Percentiles rank a stretch among this genome's conserved stretches.
Conservation (phyloP, 2,797 vertebrate genomes). For the Fundulus diaphanus region DNA sequence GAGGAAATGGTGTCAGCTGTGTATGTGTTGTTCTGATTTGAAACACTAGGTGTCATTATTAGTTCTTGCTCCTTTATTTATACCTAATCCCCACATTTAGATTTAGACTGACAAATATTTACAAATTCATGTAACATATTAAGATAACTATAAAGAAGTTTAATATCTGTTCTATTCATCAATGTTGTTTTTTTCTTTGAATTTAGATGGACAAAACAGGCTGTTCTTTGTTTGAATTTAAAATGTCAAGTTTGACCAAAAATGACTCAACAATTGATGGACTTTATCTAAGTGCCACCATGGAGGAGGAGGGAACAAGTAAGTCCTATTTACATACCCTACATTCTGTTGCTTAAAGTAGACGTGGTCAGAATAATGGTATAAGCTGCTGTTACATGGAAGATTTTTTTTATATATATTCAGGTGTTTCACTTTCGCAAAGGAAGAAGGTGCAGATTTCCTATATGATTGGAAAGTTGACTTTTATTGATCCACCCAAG, state of each 20-base stretch:
- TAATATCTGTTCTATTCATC: background rate
- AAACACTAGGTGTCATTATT: no score
- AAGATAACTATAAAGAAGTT: no score
- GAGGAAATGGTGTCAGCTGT: no score
- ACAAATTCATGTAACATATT: no score
- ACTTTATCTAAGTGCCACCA: constrained; percentile 22
- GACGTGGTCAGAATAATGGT: rapidly evolving
- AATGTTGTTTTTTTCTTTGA: background rate
- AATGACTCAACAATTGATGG: background rate
- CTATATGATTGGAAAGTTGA: constrained; percentile 47
- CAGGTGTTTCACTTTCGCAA: constrained; percentile 37
- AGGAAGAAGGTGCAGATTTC: background rate
- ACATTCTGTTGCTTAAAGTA: background rate
- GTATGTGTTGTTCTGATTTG: no score
- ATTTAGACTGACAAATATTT: no score
- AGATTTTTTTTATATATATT: background rate
- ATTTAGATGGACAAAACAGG: constrained; percentile 18
- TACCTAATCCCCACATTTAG: no score
- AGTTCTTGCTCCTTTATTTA: no score
- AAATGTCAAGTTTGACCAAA: constrained; percentile 28
- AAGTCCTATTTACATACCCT: background rate
- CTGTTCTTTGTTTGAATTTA: constrained; percentile 20
- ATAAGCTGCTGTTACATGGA: no score
- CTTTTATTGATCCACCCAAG: constrained; percentile 61
- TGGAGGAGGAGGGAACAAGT: constrained; percentile 73